Percentiles rank a stretch among this genome's conserved stretches.
phyloP scores from a whole-genome alignment of 2,888 invertebrate genomes.

The Calameuta idolon region DNA sequence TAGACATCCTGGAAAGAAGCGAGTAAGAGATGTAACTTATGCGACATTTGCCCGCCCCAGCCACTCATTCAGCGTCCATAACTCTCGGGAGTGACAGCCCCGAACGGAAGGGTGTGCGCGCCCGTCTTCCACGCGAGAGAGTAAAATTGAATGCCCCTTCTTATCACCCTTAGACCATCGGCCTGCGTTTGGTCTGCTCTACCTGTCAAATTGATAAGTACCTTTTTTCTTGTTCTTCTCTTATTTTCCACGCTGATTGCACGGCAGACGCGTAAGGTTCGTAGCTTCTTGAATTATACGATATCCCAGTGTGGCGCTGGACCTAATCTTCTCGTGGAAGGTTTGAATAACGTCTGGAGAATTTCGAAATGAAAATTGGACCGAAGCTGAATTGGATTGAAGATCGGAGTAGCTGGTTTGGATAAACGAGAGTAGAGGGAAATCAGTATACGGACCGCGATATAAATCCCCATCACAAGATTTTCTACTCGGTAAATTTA shows the following conservation, averaged over 20 bases:
- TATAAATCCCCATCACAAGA: constrained; percentile 38
- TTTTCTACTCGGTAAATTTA: constrained; percentile 40
- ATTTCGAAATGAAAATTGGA: constrained; percentile 32
- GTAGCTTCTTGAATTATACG: not conserved
- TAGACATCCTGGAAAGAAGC: constrained; percentile 62
- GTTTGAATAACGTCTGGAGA: not conserved
- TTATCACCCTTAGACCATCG: constrained; percentile 31
- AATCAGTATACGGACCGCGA: constrained; percentile 25
- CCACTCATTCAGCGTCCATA: constrained; percentile 65
- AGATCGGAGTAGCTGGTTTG: not conserved
- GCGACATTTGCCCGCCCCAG: constrained; percentile 65
- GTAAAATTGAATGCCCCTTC: constrained; percentile 57
- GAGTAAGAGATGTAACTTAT: constrained; percentile 63
- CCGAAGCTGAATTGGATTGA: constrained; percentile 4
- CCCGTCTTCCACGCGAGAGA: constrained; percentile 45
- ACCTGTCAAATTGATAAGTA: constrained; percentile 63
- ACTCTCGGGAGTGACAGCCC: constrained; percentile 63
- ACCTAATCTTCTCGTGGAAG: not conserved
- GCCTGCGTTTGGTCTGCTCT: constrained; percentile 25
- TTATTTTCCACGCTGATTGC: not conserved
- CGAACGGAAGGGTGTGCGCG: constrained; percentile 61
- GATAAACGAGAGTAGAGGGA: constrained; percentile 15
- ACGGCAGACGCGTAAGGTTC: not conserved
- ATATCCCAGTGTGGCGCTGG: not conserved
- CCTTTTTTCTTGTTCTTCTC: constrained; percentile 9